Conservation (phyloP, 2,888 invertebrate species). For the Perizoma affinitatum region DNA sequence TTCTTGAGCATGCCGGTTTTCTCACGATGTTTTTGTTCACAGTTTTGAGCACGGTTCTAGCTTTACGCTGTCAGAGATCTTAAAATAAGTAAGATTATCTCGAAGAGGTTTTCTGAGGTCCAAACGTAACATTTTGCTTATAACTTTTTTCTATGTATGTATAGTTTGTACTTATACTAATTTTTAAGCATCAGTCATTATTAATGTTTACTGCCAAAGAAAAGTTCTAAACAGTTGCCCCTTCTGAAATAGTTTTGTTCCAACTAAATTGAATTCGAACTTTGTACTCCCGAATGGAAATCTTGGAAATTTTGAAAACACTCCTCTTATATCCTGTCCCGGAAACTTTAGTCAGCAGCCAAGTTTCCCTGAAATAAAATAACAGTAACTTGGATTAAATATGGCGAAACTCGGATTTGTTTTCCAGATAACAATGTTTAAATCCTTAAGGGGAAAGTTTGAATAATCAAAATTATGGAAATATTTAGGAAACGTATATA, state of each 20-base stretch:
- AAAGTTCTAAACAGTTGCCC: not conserved
- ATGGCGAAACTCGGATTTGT: conserved; percentile 27
- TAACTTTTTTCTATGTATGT: too few relatives aligned
- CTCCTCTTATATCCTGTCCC: conserved; percentile 5
- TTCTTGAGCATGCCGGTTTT: too few relatives aligned
- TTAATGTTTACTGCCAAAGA: too few relatives aligned
- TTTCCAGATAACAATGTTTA: conserved; percentile 30
- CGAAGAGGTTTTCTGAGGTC: too few relatives aligned
- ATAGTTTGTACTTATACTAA: too few relatives aligned
- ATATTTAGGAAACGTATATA: conserved; percentile 7
- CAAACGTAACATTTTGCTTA: too few relatives aligned
- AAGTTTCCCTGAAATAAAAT: conserved; percentile 31
- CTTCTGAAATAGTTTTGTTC: conserved; percentile 3
- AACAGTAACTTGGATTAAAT: conserved; percentile 33
- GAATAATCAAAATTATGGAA: conserved; percentile 21
- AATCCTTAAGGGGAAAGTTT: conserved; percentile 17
- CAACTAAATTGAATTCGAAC: conserved; percentile 6
- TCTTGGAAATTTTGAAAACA: conserved; percentile 24
- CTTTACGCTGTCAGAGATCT: too few relatives aligned
- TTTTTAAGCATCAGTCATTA: too few relatives aligned
- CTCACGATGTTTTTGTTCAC: too few relatives aligned
- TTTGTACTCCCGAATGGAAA: conserved; percentile 14
- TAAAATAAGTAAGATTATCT: too few relatives aligned
- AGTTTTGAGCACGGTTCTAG: too few relatives aligned
- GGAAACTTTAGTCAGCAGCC: conserved; percentile 30